Conservation (phyloP, 2,888 invertebrate species). For the Drosophila rellima region DNA sequence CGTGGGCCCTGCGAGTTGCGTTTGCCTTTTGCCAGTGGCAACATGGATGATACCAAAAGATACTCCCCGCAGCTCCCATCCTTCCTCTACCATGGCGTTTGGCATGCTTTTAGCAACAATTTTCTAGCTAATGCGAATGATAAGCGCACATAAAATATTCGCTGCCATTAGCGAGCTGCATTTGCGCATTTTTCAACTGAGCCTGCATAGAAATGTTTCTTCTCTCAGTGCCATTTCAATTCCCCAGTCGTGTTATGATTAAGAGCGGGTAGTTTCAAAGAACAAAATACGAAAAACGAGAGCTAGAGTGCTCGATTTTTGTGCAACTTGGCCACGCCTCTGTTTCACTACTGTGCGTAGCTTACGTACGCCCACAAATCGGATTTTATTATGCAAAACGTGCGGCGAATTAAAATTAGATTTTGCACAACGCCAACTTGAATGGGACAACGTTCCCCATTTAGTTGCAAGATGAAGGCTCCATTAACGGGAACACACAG, state of each 20-base stretch:
- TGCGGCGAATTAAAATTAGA: slow-evolving; percentile 74
- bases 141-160: slow-evolving; percentile 75
- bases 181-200: slow-evolving; percentile 58
- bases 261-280: slow-evolving; percentile 9
- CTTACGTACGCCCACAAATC: slow-evolving; percentile 56
- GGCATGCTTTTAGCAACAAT: slow-evolving; percentile 66
- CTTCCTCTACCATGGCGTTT: slow-evolving; percentile 22
- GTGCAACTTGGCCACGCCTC: slow-evolving; percentile 27
- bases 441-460: slow-evolving; percentile 45
- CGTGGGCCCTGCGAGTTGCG: slow-evolving; percentile 27
- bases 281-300: slow-evolving; percentile 1
- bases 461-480: slow-evolving; percentile 31
- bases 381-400: slow-evolving; percentile 79
- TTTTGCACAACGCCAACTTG: slow-evolving; percentile 56
- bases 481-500: slow-evolving; percentile 54
- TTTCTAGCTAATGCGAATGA: slow-evolving; percentile 73
- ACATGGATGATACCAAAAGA: not conserved
- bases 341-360: slow-evolving; percentile 16
- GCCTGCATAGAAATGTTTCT: slow-evolving; percentile 21
- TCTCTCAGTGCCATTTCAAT: slow-evolving; percentile 4
- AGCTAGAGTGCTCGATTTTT: slow-evolving; percentile 48
- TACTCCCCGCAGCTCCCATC: not conserved
- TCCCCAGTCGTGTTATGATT: slow-evolving; percentile 21
- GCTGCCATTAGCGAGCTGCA: slow-evolving; percentile 71
- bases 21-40: slow-evolving; percentile 31